These are phyloP conservation scores for Cyanocitta stelleri DNA, from an alignment of 2,113 vertebrate genomes.

Conservation along the genomic window DNA sequence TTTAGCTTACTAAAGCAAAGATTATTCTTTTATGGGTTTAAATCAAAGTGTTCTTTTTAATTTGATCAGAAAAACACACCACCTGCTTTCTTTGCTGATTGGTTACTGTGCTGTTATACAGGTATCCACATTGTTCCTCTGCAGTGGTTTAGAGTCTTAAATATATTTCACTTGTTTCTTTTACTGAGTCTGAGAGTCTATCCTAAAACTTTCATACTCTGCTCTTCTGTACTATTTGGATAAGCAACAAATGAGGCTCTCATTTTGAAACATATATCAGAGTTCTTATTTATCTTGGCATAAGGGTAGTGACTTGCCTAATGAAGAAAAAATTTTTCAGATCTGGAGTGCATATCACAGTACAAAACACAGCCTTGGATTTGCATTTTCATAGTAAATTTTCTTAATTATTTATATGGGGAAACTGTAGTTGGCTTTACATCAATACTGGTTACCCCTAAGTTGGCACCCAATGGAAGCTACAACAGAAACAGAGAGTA, in stretches of 20 bases:
- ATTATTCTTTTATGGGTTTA: not conserved
- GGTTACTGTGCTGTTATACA: not conserved
- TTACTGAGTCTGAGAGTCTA: not conserved
- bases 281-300: slow-evolving; percentile 22
- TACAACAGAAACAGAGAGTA: not conserved
- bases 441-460: not conserved
- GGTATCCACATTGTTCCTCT: not conserved
- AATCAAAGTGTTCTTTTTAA: not conserved
- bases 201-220: not conserved
- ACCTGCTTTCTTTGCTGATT: not conserved
- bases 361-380: not conserved
- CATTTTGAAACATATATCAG: not conserved
- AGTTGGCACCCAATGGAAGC: not conserved
- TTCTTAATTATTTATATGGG: not conserved
- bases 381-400: not conserved
- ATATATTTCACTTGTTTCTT: not conserved
- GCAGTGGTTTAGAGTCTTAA: not conserved
- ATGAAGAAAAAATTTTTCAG: not conserved
- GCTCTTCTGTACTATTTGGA: not conserved
- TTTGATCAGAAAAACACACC: not conserved
- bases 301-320: not conserved
- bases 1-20: slow-evolving; percentile 15
- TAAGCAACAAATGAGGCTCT: not conserved
- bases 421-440: not conserved
- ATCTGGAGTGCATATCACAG: not conserved